A percentile compares a stretch with the other conserved stretches of the same genome.
Evolutionary conservation across 2,888 invertebrate genomes (phyloP).

Genomic region (Unio delphinus): DNA sequence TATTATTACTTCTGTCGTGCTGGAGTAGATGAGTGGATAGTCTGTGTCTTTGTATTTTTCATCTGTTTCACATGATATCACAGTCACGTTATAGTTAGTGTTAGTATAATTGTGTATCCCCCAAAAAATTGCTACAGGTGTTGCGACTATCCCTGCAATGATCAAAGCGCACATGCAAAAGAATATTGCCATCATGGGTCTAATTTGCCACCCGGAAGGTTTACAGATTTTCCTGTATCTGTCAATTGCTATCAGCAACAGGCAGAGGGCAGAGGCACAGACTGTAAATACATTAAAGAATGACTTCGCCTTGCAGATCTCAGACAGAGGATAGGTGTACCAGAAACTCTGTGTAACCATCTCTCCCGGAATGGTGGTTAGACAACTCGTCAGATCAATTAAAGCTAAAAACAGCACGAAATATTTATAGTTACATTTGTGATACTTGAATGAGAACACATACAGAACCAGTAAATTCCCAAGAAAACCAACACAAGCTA

Average conservation of each 20-base stretch:
- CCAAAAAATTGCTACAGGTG: slow-evolving; percentile 24
- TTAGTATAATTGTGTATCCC: slow-evolving; percentile 16
- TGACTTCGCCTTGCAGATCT: slow-evolving; percentile 1
- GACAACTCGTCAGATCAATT: slow-evolving; percentile 12
- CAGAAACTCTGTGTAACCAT: slow-evolving; percentile 14
- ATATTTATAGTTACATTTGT: slow-evolving; percentile 15
- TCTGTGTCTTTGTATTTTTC: slow-evolving; percentile 5
- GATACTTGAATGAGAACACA: slow-evolving; percentile 16
- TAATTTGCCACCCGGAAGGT: slow-evolving; percentile 36
- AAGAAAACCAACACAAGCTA: slow-evolving; percentile 14
- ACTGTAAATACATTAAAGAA: slow-evolving; percentile 2
- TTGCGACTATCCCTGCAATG: slow-evolving; percentile 13
- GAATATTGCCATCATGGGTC: slow-evolving; percentile 4
- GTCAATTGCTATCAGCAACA: slow-evolving; percentile 50
- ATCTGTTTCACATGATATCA: slow-evolving; percentile 26
- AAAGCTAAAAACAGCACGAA: slow-evolving; percentile 20
- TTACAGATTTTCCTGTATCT: slow-evolving; percentile 52
- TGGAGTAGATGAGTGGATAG: slow-evolving; percentile 12
- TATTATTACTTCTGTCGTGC: slow-evolving; percentile 9
- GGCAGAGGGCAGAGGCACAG: slow-evolving; percentile 38
- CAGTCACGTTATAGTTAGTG: slow-evolving; percentile 7
- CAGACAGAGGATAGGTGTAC: slow-evolving; percentile 13
- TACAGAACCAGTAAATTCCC: slow-evolving; percentile 24
- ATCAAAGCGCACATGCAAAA: slow-evolving; percentile 15
- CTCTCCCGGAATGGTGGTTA: slow-evolving; percentile 24